Evolutionary conservation across 2,888 invertebrate genomes (phyloP).

Genomic region (Ephialtes manifestator): DNA sequence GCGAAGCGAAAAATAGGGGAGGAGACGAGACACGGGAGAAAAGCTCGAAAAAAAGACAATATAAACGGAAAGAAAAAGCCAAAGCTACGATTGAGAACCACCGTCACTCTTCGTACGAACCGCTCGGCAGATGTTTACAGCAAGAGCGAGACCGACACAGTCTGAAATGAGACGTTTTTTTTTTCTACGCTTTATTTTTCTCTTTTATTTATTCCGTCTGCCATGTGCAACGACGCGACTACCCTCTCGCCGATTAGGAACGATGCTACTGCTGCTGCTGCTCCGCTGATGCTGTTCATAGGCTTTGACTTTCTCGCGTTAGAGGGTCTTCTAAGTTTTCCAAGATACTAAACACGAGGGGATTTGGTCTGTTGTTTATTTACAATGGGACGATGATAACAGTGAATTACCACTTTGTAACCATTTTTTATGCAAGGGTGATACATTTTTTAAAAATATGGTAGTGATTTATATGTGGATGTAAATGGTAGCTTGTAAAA

Average conservation of each 20-base stretch:
- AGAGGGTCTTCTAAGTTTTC: background rate
- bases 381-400: background rate
- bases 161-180: conserved; percentile 58
- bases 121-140: conserved; percentile 85
- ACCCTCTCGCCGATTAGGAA: conserved; percentile 42
- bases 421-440: background rate
- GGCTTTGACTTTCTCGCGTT: background rate
- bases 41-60: conserved; percentile 20
- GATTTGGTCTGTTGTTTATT: background rate
- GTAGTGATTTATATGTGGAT: background rate
- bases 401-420: background rate
- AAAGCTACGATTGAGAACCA: conserved; percentile 75
- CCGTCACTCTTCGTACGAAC: conserved; percentile 73
- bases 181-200: conserved; percentile 10
- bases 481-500: background rate
- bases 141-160: conserved; percentile 52
- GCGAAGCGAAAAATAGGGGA: conserved; percentile 36
- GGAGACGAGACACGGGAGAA: conserved; percentile 32
- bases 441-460: background rate
- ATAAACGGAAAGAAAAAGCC: conserved; percentile 19
- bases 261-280: conserved; percentile 6
- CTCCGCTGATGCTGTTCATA: conserved; percentile 6
- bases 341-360: background rate
- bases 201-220: conserved; percentile 60
- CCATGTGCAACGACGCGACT: conserved; percentile 51